Conservation (phyloP, 2,113 vertebrate genomes). For the Trogon melanurus region DNA sequence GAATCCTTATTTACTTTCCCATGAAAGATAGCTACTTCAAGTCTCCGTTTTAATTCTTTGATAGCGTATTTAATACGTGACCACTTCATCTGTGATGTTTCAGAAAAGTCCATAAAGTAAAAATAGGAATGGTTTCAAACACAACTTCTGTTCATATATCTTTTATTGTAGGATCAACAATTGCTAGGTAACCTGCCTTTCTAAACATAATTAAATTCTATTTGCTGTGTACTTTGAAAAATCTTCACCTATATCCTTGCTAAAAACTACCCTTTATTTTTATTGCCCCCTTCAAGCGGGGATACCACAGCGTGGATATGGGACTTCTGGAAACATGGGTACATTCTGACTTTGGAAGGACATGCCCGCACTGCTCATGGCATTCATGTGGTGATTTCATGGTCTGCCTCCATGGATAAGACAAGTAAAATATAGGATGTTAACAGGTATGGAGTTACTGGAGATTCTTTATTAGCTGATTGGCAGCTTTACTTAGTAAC, state of each 20-base stretch:
- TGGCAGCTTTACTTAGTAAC: neutral
- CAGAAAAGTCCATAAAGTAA: neutral
- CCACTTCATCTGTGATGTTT: fast-evolving
- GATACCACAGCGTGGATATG: slow-evolving; percentile 77
- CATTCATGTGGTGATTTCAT: slow-evolving; percentile 81
- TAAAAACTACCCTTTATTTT: neutral
- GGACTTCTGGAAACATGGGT: slow-evolving; percentile 72
- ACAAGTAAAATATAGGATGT: slow-evolving; percentile 83
- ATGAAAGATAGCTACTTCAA: neutral
- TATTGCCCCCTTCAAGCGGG: slow-evolving; percentile 64
- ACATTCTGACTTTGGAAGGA: slow-evolving; percentile 77
- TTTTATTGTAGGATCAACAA: neutral
- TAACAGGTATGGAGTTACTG: slow-evolving; percentile 66
- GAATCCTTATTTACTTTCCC: neutral
- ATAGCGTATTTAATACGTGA: neutral
- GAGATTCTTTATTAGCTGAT: neutral
- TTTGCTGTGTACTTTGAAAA: neutral
- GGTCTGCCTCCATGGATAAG: slow-evolving; percentile 84
- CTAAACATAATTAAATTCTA: neutral
- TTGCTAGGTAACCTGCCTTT: neutral
- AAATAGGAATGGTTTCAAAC: neutral
- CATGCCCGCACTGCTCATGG: slow-evolving; percentile 81
- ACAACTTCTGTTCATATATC: neutral
- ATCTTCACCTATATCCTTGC: fast-evolving
- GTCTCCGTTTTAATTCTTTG: neutral